Percentiles rank a stretch among this genome's conserved stretches.
These are phyloP conservation scores for Leptoteleia sp. DNA, from an alignment of 1,140 invertebrate species.

Conservation along the genomic window DNA sequence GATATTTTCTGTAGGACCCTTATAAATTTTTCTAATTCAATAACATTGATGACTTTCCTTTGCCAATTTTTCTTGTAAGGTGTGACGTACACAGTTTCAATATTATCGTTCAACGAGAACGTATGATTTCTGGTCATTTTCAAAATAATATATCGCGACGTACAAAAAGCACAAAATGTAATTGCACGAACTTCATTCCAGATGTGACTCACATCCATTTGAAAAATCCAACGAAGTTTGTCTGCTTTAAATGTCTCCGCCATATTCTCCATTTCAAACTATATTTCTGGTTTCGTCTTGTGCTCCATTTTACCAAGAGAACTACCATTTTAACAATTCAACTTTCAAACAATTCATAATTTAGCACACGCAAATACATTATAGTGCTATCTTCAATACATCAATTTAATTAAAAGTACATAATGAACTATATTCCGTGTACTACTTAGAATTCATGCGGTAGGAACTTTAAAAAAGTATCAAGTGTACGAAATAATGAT, in stretches of 20 bases:
- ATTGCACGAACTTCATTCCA: constrained; percentile 50
- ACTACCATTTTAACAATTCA: constrained; percentile 48
- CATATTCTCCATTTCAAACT: constrained; percentile 36
- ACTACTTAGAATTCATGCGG: too few species aligned
- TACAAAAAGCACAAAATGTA: constrained; percentile 46
- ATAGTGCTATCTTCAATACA: constrained; percentile 43
- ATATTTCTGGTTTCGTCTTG: constrained; percentile 14
- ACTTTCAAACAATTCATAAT: constrained; percentile 55
- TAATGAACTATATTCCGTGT: constrained; percentile 11
- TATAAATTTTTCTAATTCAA: constrained; percentile 11
- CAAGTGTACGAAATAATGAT: too few species aligned
- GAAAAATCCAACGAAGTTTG: constrained; percentile 54
- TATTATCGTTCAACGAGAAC: constrained; percentile 27
- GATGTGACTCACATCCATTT: constrained; percentile 53
- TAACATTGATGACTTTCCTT: constrained; percentile 10
- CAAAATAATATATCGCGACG: constrained; percentile 10
- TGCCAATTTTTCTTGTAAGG: too few species aligned
- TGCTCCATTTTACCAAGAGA: constrained; percentile 30
- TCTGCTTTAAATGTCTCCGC: constrained; percentile 34
- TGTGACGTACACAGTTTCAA: background rate
- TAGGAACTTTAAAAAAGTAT: too few species aligned
- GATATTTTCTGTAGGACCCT: background rate
- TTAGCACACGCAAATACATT: constrained; percentile 45
- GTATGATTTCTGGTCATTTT: constrained; percentile 20
- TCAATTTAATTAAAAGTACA: constrained; percentile 48